Percentiles rank a stretch among this genome's conserved stretches.
Conservation (phyloP, 2,113 vertebrate genomes). For the Pseudorasbora parva region DNA sequence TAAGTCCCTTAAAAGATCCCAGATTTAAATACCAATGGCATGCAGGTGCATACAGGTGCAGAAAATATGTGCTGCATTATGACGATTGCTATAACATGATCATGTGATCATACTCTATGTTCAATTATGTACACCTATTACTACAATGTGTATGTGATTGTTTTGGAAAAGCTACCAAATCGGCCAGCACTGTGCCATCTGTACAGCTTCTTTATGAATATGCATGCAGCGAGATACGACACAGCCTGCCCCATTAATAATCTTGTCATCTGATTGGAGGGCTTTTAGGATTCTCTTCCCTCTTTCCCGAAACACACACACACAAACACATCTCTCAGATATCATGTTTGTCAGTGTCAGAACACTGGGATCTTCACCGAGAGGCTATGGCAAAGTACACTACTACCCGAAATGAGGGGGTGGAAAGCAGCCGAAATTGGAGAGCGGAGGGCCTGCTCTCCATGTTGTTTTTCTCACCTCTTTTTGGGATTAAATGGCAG, state of each 20-base stretch:
- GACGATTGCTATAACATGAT: neutral
- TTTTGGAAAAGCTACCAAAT: conserved; percentile 68
- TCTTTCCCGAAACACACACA: conserved; percentile 19
- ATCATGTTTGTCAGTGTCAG: conserved; percentile 50
- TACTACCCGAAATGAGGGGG: conserved; percentile 64
- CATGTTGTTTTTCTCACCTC: conserved; percentile 65
- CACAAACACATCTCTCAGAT: neutral
- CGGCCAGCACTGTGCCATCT: conserved; percentile 82
- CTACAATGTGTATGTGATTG: conserved; percentile 33
- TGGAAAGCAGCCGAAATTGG: conserved; percentile 64
- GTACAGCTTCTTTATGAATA: conserved; percentile 91
- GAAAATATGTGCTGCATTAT: neutral
- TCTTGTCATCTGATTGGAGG: conserved; percentile 92
- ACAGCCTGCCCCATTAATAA: conserved; percentile 93
- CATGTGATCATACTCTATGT: neutral
- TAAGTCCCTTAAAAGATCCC: too few species aligned
- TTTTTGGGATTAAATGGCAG: conserved; percentile 77
- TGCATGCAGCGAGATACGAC: conserved; percentile 92
- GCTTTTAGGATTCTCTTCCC: conserved; percentile 72
- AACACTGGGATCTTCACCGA: conserved; percentile 5
- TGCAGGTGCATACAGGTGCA: neutral
- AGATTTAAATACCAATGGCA: neutral
- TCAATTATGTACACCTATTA: conserved; percentile 13
- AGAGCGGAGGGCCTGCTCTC: conserved; percentile 65
- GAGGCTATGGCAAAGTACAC: neutral